A percentile compares a stretch with the other conserved stretches of the same genome.
phyloP scores from a whole-genome alignment of 2,113 vertebrate genomes.

The Aix galericulata region DNA sequence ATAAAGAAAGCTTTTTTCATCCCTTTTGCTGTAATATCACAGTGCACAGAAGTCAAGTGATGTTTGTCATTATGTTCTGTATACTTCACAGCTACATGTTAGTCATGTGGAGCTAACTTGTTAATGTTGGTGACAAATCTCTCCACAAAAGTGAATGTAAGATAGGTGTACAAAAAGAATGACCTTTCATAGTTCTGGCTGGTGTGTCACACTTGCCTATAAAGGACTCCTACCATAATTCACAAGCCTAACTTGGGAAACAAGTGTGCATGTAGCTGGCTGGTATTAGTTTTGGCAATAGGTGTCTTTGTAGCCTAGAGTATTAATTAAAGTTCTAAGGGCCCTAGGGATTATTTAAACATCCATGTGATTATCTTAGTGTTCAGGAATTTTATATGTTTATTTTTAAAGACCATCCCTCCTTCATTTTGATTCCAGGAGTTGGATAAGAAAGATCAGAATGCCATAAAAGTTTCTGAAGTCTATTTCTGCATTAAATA shows the following conservation, averaged over 20 bases:
- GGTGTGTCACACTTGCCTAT: neutral
- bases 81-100: neutral
- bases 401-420: neutral
- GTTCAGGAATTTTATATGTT: slow-evolving; percentile 23
- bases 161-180: neutral
- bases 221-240: neutral
- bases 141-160: neutral
- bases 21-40: neutral
- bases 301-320: neutral
- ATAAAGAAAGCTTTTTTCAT: neutral
- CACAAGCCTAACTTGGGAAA: neutral
- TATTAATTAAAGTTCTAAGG: neutral
- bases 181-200: neutral
- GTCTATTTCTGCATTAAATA: neutral
- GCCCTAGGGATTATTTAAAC: neutral
- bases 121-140: neutral
- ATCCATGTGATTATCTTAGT: neutral
- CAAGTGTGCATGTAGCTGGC: neutral
- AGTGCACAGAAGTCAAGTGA: neutral
- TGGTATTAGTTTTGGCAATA: neutral
- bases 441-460: neutral
- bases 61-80: neutral
- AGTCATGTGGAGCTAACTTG: neutral
- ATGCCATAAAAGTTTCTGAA: neutral
- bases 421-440: neutral